Percentiles rank a stretch among this genome's conserved stretches.
Conservation (phyloP, 2,113 vertebrate species). For the Microtus ochrogaster region DNA sequence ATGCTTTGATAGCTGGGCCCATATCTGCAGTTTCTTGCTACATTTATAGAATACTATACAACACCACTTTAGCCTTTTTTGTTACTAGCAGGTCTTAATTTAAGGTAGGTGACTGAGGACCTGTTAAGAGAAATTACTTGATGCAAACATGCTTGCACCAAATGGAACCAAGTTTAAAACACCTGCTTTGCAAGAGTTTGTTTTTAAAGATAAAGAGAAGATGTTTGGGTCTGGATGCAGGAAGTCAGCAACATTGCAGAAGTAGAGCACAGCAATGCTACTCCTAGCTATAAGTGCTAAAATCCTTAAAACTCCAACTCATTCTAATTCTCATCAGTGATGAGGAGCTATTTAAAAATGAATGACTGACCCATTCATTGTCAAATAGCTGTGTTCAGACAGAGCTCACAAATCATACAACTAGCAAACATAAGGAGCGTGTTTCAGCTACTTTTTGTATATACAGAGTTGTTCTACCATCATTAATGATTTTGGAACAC, state of each 20-base stretch:
- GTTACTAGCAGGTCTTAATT: not conserved
- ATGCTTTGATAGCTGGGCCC: not conserved
- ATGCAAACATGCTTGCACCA: not conserved
- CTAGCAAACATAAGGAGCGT: not conserved
- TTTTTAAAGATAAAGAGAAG: not conserved
- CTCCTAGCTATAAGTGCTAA: not conserved
- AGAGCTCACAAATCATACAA: not conserved
- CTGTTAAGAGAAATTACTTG: not conserved
- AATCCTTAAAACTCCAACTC: not conserved
- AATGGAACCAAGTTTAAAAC: not conserved
- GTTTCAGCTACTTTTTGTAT: not conserved
- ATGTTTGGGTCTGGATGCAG: not conserved
- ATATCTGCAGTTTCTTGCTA: not conserved
- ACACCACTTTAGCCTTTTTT: not conserved
- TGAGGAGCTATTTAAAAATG: not conserved
- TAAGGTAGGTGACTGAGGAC: not conserved
- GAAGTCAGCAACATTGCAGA: not conserved
- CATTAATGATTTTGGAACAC: not conserved
- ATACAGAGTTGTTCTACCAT: not conserved
- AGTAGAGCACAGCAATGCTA: too few species aligned
- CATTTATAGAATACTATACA: not conserved
- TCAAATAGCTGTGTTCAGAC: not conserved
- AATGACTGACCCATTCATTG: not conserved
- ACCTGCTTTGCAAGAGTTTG: not conserved
- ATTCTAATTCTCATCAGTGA: not conserved